Conservation (phyloP, 1,140 invertebrate genomes). For the Cotesia typhae region DNA sequence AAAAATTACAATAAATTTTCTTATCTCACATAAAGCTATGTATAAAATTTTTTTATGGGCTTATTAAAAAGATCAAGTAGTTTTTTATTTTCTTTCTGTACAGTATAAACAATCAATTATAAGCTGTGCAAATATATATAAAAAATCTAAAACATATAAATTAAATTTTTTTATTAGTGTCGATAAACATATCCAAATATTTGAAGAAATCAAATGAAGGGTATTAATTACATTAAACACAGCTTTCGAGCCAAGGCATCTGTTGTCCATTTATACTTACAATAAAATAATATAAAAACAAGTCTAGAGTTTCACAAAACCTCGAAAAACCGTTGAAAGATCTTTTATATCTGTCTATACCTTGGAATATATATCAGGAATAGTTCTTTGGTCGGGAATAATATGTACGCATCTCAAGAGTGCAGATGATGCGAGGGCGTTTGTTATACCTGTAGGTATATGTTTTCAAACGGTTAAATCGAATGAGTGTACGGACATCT, state of each 20-base stretch:
- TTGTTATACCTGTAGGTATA: conserved; percentile 9
- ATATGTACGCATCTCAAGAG: neutral
- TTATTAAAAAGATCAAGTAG: no score
- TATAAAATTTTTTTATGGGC: no score
- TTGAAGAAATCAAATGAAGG: no score
- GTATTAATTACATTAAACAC: conserved; percentile 4
- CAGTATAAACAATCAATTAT: no score
- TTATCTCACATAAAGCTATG: no score
- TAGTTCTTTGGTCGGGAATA: no score
- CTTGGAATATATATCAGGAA: neutral
- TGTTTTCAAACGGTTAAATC: conserved; percentile 17
- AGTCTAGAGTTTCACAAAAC: neutral
- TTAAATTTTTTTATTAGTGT: no score
- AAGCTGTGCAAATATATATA: no score
- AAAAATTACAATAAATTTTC: no score
- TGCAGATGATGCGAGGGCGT: conserved; percentile 30
- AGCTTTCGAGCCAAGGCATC: conserved; percentile 1
- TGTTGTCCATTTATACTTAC: neutral
- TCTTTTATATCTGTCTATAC: neutral
- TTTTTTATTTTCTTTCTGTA: no score
- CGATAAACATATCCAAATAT: no score
- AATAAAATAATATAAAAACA: neutral
- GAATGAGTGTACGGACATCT: neutral
- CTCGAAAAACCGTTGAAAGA: neutral
- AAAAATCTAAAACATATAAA: no score